Evolutionary conservation across 2,888 invertebrate genomes (phyloP).

Genomic region (Pandemis heparana): DNA sequence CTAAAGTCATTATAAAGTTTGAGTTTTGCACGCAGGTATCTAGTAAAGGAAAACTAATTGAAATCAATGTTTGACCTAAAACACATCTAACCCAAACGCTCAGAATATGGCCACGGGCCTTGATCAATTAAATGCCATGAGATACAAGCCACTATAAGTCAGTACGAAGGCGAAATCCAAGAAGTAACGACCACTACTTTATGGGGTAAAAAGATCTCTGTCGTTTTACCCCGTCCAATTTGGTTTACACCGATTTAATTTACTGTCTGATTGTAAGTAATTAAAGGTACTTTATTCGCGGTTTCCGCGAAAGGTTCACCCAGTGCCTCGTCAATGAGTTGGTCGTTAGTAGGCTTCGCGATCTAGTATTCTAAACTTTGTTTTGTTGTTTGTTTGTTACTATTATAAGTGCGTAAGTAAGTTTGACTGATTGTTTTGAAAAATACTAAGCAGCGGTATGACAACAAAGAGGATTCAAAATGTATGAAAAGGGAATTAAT

Average conservation of each 20-base stretch:
- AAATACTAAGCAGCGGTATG: no score
- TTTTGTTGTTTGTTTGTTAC: no score
- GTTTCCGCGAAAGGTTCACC: neutral
- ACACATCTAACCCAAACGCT: neutral
- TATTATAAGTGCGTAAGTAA: no score
- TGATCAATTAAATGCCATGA: conserved; percentile 78
- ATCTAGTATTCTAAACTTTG: no score
- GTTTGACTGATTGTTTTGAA: no score
- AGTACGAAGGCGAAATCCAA: conserved; percentile 73
- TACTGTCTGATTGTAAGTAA: conserved; percentile 38
- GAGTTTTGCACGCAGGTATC: no score
- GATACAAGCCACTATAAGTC: conserved; percentile 75
- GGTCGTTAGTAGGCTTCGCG: no score
- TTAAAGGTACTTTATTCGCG: conserved; percentile 35
- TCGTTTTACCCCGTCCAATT: conserved; percentile 62
- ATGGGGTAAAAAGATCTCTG: conserved; percentile 62
- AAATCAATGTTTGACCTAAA: neutral
- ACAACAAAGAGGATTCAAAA: neutral
- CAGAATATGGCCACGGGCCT: conserved; percentile 57
- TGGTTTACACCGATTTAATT: conserved; percentile 63
- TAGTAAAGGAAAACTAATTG: neutral
- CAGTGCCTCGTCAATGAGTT: neutral
- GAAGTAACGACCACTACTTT: conserved; percentile 72
- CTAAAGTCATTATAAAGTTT: no score
- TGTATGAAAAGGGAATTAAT: no score